Evolutionary conservation across 2,888 invertebrate genomes (phyloP).

Genomic region (Ypsolopha scabrella): DNA sequence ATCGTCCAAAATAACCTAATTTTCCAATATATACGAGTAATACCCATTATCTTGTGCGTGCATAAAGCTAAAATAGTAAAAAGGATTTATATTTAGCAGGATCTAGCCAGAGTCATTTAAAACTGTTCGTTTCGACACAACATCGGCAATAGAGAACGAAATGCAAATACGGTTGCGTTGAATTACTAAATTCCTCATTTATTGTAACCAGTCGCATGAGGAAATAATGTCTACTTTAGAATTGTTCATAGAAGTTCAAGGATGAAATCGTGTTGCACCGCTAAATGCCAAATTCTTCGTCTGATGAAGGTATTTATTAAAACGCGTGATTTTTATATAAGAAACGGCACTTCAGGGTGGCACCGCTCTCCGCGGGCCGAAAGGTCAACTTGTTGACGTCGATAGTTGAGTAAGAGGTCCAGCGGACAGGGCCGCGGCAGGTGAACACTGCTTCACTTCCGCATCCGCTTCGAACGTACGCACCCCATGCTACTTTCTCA

Average conservation of each 20-base stretch:
- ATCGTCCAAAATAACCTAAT: too few species aligned
- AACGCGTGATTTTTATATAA: not conserved
- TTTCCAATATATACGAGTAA: too few species aligned
- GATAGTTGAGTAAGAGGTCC: conserved; percentile 52
- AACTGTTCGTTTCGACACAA: too few species aligned
- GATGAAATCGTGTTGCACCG: not conserved
- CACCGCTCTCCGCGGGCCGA: conserved; percentile 14
- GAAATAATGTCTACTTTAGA: not conserved
- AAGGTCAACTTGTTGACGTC: conserved; percentile 43
- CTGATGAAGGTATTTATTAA: not conserved
- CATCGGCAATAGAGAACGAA: not conserved
- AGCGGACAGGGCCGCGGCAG: conserved; percentile 46
- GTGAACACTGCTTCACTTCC: conserved; percentile 34
- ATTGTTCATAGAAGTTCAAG: not conserved
- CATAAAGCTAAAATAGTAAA: too few species aligned
- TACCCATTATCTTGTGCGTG: too few species aligned
- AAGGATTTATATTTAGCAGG: too few species aligned
- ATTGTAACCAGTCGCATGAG: not conserved
- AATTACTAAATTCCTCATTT: not conserved
- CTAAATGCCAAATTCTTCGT: not conserved
- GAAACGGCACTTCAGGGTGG: conserved; percentile 9
- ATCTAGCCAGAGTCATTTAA: too few species aligned
- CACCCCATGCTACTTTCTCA: conserved; percentile 45
- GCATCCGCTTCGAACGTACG: conserved; percentile 55
- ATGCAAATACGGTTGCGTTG: not conserved